Conservation (phyloP, 2,797 vertebrate species). For the Peromyscus nudipes region DNA sequence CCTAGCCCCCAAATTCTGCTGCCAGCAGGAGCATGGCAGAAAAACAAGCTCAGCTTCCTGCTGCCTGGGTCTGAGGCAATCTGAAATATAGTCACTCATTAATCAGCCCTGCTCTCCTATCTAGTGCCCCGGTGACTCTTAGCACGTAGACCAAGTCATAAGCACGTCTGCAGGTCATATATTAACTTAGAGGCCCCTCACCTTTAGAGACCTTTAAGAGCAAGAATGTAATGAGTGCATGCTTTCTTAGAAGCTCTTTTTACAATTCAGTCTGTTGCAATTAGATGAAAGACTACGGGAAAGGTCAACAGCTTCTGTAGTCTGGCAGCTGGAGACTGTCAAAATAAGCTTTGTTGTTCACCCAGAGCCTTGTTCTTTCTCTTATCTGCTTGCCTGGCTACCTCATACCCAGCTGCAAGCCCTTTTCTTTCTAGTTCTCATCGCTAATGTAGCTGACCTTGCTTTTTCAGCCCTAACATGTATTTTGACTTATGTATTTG, state of each 20-base stretch:
- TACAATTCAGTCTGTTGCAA: background rate
- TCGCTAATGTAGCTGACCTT: background rate
- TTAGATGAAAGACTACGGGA: background rate
- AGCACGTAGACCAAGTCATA: background rate
- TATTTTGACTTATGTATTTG: background rate
- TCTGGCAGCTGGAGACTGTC: background rate
- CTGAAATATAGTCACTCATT: conserved; percentile 4
- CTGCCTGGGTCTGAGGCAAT: background rate
- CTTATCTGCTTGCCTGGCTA: background rate
- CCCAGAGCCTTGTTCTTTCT: background rate
- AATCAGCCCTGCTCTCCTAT: background rate
- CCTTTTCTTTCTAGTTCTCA: background rate
- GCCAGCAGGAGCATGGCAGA: background rate
- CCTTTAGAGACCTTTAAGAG: background rate
- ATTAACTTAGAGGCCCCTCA: background rate
- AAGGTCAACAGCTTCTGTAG: background rate
- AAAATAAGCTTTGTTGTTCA: background rate
- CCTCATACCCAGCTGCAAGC: background rate
- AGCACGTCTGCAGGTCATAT: background rate
- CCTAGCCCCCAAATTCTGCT: background rate
- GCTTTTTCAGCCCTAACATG: background rate
- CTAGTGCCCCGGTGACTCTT: background rate
- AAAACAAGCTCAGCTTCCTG: background rate
- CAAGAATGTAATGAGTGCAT: background rate
- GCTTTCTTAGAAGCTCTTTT: background rate